Percentiles rank a stretch among this genome's conserved stretches.
phyloP scores from a whole-genome alignment of 2,888 invertebrate species.

The Calameuta pallipes region DNA sequence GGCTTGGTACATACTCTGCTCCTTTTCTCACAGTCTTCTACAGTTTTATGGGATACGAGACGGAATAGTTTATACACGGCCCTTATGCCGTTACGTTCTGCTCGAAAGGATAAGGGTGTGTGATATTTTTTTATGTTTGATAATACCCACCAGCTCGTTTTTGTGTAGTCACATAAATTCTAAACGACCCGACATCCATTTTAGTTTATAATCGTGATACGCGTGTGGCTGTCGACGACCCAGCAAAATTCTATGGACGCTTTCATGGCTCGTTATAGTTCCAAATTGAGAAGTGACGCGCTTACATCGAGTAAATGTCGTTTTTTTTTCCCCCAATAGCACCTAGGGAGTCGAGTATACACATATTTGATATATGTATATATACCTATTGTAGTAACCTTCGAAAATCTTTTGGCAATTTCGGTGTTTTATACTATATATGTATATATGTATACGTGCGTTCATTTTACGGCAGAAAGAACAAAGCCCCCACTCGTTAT shows the following conservation, averaged over 20 bases:
- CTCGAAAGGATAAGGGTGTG: neutral
- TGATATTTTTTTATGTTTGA: neutral
- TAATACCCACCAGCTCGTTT: neutral
- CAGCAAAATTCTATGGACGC: neutral
- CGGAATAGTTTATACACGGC: neutral
- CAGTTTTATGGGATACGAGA: neutral
- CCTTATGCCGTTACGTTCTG: neutral
- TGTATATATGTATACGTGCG: neutral
- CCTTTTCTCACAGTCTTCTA: neutral
- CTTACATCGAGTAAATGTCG: neutral
- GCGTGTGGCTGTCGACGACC: neutral
- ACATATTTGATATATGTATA: too few species aligned
- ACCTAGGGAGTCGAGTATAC: neutral
- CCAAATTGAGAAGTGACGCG: neutral
- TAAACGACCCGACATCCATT: neutral
- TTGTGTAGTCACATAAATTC: neutral
- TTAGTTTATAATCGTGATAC: neutral
- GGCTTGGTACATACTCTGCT: neutral
- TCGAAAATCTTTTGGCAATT: neutral
- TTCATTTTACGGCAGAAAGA: neutral
- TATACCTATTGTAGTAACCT: neutral
- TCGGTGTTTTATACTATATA: neutral
- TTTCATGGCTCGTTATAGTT: neutral
- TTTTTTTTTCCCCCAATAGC: neutral
- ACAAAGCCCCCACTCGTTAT: neutral